Conservation (phyloP, 1,140 invertebrate species). For the Ptiloglossa arizonensis region DNA sequence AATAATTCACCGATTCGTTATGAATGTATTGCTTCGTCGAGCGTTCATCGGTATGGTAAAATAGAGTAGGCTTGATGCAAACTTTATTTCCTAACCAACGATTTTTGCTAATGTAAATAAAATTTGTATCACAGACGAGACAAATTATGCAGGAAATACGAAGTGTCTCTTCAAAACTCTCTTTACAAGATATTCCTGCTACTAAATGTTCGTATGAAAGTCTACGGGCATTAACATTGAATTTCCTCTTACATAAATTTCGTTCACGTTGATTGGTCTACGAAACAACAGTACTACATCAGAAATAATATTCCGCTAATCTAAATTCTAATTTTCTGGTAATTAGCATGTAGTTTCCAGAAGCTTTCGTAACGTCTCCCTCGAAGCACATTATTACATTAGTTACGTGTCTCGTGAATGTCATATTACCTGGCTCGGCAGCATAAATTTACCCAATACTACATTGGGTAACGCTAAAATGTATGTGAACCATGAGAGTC, state of each 20-base stretch:
- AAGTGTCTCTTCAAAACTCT: not conserved
- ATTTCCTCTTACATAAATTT: slow-evolving; percentile 11
- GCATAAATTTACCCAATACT: slow-evolving; percentile 26
- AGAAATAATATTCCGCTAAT: slow-evolving; percentile 45
- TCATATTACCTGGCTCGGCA: slow-evolving; percentile 16
- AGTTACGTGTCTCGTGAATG: slow-evolving; percentile 39
- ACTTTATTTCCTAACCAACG: too few species aligned
- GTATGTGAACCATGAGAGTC: not conserved
- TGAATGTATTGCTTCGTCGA: too few species aligned
- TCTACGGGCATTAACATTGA: not conserved
- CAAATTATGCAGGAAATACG: too few species aligned
- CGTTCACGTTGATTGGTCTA: slow-evolving; percentile 30
- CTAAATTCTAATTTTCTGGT: slow-evolving; percentile 45
- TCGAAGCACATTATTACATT: slow-evolving; percentile 28
- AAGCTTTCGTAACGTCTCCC: slow-evolving; percentile 7
- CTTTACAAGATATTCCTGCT: not conserved
- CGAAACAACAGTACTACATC: slow-evolving; percentile 8
- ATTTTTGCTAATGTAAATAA: too few species aligned
- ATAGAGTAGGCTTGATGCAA: too few species aligned
- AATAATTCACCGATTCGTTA: too few species aligned
- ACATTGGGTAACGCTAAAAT: too few species aligned
- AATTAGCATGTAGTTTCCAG: slow-evolving; percentile 37
- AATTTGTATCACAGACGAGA: too few species aligned
- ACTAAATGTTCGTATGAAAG: not conserved
- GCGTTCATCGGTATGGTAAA: too few species aligned